These are phyloP conservation scores for Mercenaria mercenaria DNA, from an alignment of 1,140 invertebrate species.

Conservation along the genomic window DNA sequence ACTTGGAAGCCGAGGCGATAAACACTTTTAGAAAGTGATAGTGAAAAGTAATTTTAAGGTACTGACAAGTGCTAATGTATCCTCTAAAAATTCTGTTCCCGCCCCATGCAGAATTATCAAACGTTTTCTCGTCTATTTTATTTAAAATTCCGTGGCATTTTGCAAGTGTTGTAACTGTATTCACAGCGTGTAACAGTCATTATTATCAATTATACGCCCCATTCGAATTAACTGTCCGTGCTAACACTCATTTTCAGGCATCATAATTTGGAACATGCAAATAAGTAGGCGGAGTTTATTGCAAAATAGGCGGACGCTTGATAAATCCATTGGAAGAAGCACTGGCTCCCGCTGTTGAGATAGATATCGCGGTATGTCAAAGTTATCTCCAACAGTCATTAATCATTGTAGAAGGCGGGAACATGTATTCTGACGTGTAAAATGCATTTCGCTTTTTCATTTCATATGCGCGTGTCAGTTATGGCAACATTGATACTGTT, in stretches of 20 bases:
- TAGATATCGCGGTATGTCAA: background rate
- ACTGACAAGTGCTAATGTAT: slow-evolving; percentile 35
- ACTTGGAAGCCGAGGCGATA: slow-evolving; percentile 49
- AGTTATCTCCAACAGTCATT: background rate
- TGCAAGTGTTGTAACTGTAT: background rate
- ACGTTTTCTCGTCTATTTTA: slow-evolving; percentile 1
- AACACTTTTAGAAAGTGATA: slow-evolving; percentile 51
- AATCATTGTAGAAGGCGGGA: slow-evolving; percentile 2
- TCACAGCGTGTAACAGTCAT: slow-evolving; percentile 5
- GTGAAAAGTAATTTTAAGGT: slow-evolving; percentile 15
- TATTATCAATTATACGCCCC: slow-evolving; percentile 62
- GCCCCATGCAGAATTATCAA: background rate
- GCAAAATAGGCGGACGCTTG: background rate
- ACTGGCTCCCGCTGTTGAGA: background rate
- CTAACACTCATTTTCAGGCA: slow-evolving; percentile 9
- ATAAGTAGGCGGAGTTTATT: slow-evolving; percentile 8
- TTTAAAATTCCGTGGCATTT: slow-evolving; percentile 24
- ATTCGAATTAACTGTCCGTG: slow-evolving; percentile 57
- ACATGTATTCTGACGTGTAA: background rate
- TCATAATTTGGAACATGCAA: slow-evolving; percentile 21
- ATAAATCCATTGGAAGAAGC: background rate
- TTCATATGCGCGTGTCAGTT: slow-evolving; percentile 27
- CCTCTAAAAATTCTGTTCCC: background rate
- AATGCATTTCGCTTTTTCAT: slow-evolving; percentile 12
- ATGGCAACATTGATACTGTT: background rate